phyloP scores from a whole-genome alignment of 2,888 invertebrate species.

The Chrysopilus asiliformis region DNA sequence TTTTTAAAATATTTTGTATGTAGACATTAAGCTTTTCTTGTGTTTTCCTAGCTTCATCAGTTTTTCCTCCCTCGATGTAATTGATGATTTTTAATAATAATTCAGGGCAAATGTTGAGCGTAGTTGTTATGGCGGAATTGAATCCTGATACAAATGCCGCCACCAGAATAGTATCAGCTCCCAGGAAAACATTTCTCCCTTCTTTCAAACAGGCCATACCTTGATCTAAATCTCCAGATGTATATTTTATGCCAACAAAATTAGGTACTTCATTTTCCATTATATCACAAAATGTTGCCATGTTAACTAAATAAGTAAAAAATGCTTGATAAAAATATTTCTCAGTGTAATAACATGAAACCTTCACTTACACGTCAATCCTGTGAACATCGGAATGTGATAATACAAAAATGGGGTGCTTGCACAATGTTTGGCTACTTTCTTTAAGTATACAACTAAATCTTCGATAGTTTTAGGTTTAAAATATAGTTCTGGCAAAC shows the following conservation, averaged over 20 bases:
- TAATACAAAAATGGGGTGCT: slow-evolving; percentile 69
- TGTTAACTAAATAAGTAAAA: slow-evolving; percentile 55
- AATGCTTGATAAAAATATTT: too few relatives aligned
- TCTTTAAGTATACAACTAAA: slow-evolving; percentile 50
- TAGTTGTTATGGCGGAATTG: slow-evolving; percentile 57
- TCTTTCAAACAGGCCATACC: slow-evolving; percentile 45
- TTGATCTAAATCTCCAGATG: slow-evolving; percentile 56
- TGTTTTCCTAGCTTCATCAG: slow-evolving; percentile 9
- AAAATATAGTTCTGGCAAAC: slow-evolving; percentile 64
- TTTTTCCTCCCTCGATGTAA: slow-evolving; percentile 27
- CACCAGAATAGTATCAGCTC: slow-evolving; percentile 49
- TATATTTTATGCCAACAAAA: slow-evolving; percentile 73
- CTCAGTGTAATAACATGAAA: too few relatives aligned
- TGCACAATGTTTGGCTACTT: slow-evolving; percentile 56
- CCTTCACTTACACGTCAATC: slow-evolving; percentile 56
- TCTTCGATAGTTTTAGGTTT: slow-evolving; percentile 48
- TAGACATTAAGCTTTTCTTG: slow-evolving; percentile 12
- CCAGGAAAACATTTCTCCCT: slow-evolving; percentile 46
- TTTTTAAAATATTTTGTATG: slow-evolving; percentile 13
- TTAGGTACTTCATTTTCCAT: slow-evolving; percentile 52
- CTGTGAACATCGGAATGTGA: slow-evolving; percentile 61
- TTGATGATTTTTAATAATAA: slow-evolving; percentile 43
- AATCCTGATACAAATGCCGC: slow-evolving; percentile 55
- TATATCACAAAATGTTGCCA: slow-evolving; percentile 52
- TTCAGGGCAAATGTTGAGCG: slow-evolving; percentile 51